These are phyloP conservation scores for Lasioglossum oenotherae DNA, from an alignment of 2,888 invertebrate genomes.

Conservation along the genomic window DNA sequence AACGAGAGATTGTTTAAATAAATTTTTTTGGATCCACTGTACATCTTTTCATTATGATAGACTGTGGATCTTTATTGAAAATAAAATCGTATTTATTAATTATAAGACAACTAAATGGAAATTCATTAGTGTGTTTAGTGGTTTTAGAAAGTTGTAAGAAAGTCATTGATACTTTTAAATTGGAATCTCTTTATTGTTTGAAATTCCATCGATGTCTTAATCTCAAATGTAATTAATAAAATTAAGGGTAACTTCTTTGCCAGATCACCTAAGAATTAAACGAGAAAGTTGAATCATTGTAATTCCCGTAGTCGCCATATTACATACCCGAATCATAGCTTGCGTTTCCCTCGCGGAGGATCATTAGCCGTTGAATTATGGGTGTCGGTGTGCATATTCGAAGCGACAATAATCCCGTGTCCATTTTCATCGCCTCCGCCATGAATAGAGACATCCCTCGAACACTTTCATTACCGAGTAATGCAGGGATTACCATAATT, in stretches of 20 bases:
- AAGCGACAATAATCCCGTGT: neutral
- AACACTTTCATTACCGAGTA: neutral
- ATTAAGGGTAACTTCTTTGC: neutral
- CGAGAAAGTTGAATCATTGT: neutral
- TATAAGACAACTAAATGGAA: too few species aligned
- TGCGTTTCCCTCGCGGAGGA: neutral
- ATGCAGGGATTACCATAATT: slow-evolving; percentile 48
- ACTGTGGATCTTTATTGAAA: too few species aligned
- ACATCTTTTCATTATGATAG: too few species aligned
- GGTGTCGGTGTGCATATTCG: neutral
- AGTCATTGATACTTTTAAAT: too few species aligned
- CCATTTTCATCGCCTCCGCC: neutral
- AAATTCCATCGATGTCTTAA: too few species aligned
- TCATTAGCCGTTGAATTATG: neutral
- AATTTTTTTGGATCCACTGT: too few species aligned
- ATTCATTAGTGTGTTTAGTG: too few species aligned
- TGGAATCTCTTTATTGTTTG: too few species aligned
- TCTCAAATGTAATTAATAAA: too few species aligned
- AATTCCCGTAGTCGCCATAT: neutral
- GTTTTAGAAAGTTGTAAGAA: too few species aligned
- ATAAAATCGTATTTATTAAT: too few species aligned
- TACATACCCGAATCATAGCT: neutral
- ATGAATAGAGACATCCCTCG: neutral
- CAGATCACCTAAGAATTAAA: neutral
- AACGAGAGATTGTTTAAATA: too few species aligned